Evolutionary conservation across 2,888 invertebrate species (phyloP).

Genomic region (Melanargia galathea): DNA sequence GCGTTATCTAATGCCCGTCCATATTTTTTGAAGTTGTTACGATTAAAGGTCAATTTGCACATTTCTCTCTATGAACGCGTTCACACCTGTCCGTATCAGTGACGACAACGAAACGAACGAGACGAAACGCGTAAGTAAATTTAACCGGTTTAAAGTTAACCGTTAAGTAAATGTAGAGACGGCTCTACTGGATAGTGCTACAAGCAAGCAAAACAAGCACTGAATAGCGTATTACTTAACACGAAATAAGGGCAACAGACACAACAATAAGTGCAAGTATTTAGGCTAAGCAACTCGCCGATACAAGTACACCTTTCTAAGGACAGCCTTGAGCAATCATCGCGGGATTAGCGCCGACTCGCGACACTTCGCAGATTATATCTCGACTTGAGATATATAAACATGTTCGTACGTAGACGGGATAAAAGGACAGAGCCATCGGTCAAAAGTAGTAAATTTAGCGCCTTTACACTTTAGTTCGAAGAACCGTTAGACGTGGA

Average conservation of each 20-base stretch:
- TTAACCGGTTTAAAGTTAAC: too few relatives aligned
- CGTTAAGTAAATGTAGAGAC: too few relatives aligned
- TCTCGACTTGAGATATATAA: background rate
- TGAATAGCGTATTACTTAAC: background rate
- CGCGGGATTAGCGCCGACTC: conserved; percentile 38
- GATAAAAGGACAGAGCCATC: background rate
- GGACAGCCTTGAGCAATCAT: conserved; percentile 57
- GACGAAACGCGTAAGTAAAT: too few relatives aligned
- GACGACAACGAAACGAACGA: too few relatives aligned
- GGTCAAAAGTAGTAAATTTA: background rate
- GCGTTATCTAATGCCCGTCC: background rate
- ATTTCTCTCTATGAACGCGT: too few relatives aligned
- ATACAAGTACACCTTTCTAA: conserved; percentile 51
- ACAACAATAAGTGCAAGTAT: conserved; percentile 10
- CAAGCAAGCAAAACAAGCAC: background rate
- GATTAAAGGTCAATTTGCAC: background rate
- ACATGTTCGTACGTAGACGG: background rate
- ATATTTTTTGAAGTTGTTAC: background rate
- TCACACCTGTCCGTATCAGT: too few relatives aligned
- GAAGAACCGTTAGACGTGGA: too few relatives aligned
- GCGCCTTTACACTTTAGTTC: too few relatives aligned
- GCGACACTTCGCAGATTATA: conserved; percentile 47
- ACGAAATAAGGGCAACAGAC: conserved; percentile 3
- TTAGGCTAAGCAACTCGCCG: background rate
- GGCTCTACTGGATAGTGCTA: background rate